Conservation (phyloP, 2,797 vertebrate genomes). For the Mormyrops attenuatus region DNA sequence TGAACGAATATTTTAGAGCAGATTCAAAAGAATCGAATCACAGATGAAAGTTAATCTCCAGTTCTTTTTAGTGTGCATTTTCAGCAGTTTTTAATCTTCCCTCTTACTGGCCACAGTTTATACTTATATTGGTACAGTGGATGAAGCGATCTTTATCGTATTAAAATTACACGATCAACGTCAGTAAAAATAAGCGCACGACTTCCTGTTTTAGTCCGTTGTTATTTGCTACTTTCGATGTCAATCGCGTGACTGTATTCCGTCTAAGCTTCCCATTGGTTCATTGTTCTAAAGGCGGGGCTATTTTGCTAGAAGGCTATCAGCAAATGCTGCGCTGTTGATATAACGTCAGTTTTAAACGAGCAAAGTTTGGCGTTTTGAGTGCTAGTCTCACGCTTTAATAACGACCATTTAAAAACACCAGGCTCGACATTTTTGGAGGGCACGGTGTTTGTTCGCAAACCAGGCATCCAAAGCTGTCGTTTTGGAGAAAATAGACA, state of each 20-base stretch:
- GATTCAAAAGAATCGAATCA: not conserved
- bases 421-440: not conserved
- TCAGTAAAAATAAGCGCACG: not conserved
- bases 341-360: constrained; percentile 19
- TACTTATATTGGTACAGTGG: not conserved
- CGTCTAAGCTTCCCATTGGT: not conserved
- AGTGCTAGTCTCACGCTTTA: not conserved
- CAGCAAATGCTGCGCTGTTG: constrained; percentile 17
- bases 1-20: not conserved
- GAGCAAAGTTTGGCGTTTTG: not conserved
- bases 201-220: not conserved
- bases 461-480: not conserved
- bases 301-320: not conserved
- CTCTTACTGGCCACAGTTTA: not conserved
- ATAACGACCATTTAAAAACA: not conserved
- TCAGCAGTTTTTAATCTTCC: not conserved
- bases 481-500: not conserved
- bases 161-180: not conserved
- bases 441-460: not conserved
- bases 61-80: not conserved
- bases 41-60: not conserved
- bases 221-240: not conserved
- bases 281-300: not conserved
- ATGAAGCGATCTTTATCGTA: not conserved
- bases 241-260: not conserved